phyloP scores from a whole-genome alignment of 2,113 vertebrate species.

The Tragulus kanchil region DNA sequence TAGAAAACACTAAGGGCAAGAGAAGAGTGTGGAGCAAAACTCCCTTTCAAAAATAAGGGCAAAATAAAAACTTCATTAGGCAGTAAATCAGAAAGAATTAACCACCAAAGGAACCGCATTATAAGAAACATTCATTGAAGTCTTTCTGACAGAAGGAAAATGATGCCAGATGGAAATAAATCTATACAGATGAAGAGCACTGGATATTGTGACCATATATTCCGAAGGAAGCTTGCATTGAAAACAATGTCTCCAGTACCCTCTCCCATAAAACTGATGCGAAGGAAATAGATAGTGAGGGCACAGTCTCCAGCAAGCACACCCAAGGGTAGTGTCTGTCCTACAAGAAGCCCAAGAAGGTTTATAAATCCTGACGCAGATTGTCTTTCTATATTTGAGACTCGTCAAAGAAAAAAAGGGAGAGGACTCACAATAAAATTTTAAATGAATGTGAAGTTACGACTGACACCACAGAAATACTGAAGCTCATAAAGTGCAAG shows the following conservation, averaged over 20 bases:
- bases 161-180: not conserved
- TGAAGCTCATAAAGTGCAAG: not conserved
- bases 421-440: not conserved
- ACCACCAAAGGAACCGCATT: not conserved
- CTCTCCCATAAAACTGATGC: not conserved
- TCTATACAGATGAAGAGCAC: not conserved
- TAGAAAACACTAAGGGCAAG: not conserved
- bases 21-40: not conserved
- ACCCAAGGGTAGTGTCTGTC: not conserved
- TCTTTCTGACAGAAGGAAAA: not conserved
- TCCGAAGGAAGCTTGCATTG: not conserved
- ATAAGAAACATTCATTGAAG: not conserved
- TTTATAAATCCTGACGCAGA: not conserved
- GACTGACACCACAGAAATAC: not conserved
- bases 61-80: not conserved
- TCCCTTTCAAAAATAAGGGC: not conserved
- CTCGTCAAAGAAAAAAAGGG: not conserved
- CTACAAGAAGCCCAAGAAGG: no score
- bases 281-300: fast-evolving
- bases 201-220: not conserved
- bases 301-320: not conserved
- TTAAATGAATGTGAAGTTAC: not conserved
- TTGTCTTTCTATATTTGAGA: not conserved
- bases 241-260: not conserved
- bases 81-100: not conserved